phyloP scores from a whole-genome alignment of 2,888 invertebrate genomes.

The Pseudolycoriella hygida region DNA sequence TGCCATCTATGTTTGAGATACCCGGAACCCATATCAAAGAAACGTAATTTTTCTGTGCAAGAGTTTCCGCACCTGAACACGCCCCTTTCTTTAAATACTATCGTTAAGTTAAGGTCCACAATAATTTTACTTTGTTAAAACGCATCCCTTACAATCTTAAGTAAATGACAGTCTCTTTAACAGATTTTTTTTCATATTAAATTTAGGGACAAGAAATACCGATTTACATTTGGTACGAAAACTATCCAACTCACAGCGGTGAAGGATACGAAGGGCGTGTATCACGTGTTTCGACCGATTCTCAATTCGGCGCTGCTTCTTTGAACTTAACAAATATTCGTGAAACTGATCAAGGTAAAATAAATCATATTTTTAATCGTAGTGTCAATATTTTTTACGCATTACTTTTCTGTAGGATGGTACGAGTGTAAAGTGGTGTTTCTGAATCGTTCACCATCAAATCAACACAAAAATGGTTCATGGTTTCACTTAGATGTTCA shows the following conservation, averaged over 20 bases:
- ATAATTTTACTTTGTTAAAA: too few relatives aligned
- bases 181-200: too few relatives aligned
- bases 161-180: too few relatives aligned
- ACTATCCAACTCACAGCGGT: slow-evolving; percentile 91
- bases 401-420: slow-evolving; percentile 58
- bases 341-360: slow-evolving; percentile 59
- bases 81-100: too few relatives aligned
- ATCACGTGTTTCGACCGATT: slow-evolving; percentile 73
- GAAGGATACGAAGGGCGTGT: slow-evolving; percentile 87
- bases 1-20: too few relatives aligned
- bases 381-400: too few relatives aligned
- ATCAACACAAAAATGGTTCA: slow-evolving; percentile 84
- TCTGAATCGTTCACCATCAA: slow-evolving; percentile 81
- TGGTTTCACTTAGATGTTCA: slow-evolving; percentile 98
- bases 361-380: too few relatives aligned
- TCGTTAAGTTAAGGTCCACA: too few relatives aligned
- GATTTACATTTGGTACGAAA: slow-evolving; percentile 96
- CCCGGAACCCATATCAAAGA: too few relatives aligned
- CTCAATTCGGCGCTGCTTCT: slow-evolving; percentile 78
- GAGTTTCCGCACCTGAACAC: too few relatives aligned
- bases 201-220: slow-evolving; percentile 94
- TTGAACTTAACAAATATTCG: slow-evolving; percentile 90
- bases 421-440: slow-evolving; percentile 91
- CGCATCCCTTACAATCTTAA: too few relatives aligned
- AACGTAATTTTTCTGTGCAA: too few relatives aligned